Conservation (phyloP, 1,140 invertebrate species). For the Macrotrachela quadricornifera region DNA sequence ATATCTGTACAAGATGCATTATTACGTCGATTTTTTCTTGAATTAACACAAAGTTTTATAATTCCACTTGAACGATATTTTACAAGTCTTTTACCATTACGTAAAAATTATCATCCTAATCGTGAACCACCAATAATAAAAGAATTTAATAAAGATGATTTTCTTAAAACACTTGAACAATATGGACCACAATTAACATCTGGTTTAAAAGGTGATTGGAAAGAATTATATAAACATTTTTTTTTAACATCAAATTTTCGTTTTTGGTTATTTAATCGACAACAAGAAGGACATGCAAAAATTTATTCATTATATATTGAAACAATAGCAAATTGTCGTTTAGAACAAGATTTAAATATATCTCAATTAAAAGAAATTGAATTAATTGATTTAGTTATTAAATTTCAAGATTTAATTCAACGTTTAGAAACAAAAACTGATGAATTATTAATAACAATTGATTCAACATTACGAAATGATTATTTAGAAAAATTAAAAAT, state of each 20-base stretch:
- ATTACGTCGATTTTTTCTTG: background rate
- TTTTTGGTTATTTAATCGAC: slow-evolving; percentile 2
- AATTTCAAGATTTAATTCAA: no score
- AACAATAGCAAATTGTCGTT: no score
- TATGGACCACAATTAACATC: slow-evolving; percentile 80
- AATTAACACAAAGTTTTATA: slow-evolving; percentile 1
- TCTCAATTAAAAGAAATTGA: no score
- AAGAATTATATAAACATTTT: slow-evolving; percentile 26
- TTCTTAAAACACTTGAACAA: slow-evolving; percentile 61
- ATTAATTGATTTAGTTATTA: no score
- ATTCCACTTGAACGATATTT: background rate
- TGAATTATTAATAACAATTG: no score
- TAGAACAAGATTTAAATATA: no score
- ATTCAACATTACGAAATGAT: no score
- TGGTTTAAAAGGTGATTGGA: slow-evolving; percentile 85
- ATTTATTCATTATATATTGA: no score
- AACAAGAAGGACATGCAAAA: background rate
- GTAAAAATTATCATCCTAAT: background rate
- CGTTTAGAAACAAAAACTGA: no score
- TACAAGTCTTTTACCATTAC: background rate
- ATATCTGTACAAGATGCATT: slow-evolving; percentile 26
- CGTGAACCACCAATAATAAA: slow-evolving; percentile 64
- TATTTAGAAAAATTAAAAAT: no score
- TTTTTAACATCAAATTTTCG: slow-evolving; percentile 3
- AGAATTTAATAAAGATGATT: slow-evolving; percentile 82